Conservation (phyloP, 2,888 invertebrate species). For the Brenthis daphne region DNA sequence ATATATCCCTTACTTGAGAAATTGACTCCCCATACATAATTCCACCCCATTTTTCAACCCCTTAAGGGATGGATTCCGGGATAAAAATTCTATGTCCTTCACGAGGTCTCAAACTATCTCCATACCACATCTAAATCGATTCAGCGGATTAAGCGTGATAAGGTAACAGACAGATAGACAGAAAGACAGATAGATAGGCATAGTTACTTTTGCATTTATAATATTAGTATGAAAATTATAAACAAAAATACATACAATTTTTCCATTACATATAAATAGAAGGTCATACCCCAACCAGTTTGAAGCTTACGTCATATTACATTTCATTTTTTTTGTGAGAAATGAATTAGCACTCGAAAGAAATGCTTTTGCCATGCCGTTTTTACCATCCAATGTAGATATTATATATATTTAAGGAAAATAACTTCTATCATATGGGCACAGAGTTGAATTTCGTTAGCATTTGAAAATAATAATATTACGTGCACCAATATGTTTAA, state of each 20-base stretch:
- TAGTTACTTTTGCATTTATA: too few species aligned
- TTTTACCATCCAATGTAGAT: slow-evolving; percentile 30
- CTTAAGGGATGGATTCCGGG: too few species aligned
- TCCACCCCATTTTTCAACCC: too few species aligned
- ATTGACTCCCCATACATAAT: too few species aligned
- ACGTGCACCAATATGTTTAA: slow-evolving; percentile 16
- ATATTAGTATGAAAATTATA: neutral
- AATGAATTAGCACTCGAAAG: slow-evolving; percentile 49
- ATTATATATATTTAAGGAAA: slow-evolving; percentile 8
- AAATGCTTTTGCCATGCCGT: slow-evolving; percentile 52
- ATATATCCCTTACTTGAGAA: neutral
- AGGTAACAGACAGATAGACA: too few species aligned
- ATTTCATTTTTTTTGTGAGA: slow-evolving; percentile 41
- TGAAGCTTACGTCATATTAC: slow-evolving; percentile 59
- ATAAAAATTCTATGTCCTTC: too few species aligned
- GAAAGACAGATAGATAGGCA: too few species aligned
- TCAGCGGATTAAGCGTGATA: too few species aligned
- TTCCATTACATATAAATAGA: slow-evolving; percentile 16
- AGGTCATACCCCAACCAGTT: slow-evolving; percentile 43
- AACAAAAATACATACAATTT: slow-evolving; percentile 8
- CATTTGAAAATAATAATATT: slow-evolving; percentile 9
- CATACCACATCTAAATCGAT: too few species aligned
- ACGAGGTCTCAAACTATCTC: too few species aligned
- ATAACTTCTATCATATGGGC: neutral
- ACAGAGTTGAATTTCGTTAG: slow-evolving; percentile 17